Percentiles rank a stretch among this genome's conserved stretches.
Evolutionary conservation across 2,113 vertebrate species (phyloP).

Genomic region (Serinus canaria): DNA sequence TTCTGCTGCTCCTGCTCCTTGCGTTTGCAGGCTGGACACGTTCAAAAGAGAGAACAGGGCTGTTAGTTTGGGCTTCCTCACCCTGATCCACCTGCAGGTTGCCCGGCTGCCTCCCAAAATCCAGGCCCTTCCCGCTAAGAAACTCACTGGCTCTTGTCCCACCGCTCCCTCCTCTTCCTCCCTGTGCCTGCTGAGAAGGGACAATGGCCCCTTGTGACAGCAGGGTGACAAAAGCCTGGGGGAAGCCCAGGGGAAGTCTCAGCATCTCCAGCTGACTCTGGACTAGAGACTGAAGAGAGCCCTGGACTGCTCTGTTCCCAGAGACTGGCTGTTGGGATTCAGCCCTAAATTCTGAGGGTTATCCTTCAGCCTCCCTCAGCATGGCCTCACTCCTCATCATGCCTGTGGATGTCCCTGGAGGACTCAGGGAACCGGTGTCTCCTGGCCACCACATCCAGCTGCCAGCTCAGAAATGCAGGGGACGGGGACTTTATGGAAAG

Average conservation of each 20-base stretch:
- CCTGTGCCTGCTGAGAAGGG: neutral
- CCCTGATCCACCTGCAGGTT: neutral
- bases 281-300: neutral
- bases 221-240: neutral
- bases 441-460: neutral
- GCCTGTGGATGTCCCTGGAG: neutral
- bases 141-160: neutral
- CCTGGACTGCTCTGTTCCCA: neutral
- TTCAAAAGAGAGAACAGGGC: constrained; percentile 31
- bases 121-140: neutral
- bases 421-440: accelerated
- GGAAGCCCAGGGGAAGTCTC: neutral
- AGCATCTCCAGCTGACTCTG: neutral
- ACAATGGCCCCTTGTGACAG: neutral
- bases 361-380: neutral
- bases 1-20: constrained; percentile 98
- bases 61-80: neutral
- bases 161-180: neutral
- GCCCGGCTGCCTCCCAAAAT: neutral
- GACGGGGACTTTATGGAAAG: neutral
- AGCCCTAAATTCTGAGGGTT: neutral
- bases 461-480: neutral
- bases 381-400: neutral
- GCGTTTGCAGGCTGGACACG: constrained; percentile 88
- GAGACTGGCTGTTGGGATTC: neutral